Conservation (phyloP, 2,888 invertebrate species). For the Germaria angustata region DNA sequence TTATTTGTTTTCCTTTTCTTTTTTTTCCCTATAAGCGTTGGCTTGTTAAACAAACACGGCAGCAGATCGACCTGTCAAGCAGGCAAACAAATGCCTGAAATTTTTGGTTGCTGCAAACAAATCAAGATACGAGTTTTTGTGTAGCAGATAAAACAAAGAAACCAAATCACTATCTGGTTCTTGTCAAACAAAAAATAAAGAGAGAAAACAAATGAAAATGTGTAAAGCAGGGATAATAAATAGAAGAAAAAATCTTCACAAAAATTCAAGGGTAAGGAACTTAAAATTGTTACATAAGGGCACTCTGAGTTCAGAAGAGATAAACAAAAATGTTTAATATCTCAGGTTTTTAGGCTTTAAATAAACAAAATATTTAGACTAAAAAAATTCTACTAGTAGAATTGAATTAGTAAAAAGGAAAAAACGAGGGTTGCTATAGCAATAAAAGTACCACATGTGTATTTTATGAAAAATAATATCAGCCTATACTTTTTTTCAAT, state of each 20-base stretch:
- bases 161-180: slow-evolving; percentile 30
- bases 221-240: not conserved
- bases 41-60: not conserved
- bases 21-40: not conserved
- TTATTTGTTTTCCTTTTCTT: slow-evolving; percentile 6
- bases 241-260: not conserved
- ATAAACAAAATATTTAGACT: not conserved
- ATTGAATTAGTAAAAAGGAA: too few relatives aligned
- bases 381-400: too few relatives aligned
- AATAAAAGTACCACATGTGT: too few relatives aligned
- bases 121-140: not conserved
- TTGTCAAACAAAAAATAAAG: slow-evolving; percentile 21
- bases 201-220: not conserved
- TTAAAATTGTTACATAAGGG: not conserved
- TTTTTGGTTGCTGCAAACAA: slow-evolving; percentile 7
- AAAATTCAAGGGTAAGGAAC: slow-evolving; percentile 33
- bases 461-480: too few relatives aligned
- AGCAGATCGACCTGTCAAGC: too few relatives aligned
- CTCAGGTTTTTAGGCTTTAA: not conserved
- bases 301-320: not conserved
- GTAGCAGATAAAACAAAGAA: not conserved
- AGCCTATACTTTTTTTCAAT: too few relatives aligned
- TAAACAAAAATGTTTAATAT: slow-evolving; percentile 4
- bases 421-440: too few relatives aligned
- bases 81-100: slow-evolving; percentile 17